Base-by-base conservation (phyloP, 2,888 invertebrate species). In the Polia nebulosa region DNA sequence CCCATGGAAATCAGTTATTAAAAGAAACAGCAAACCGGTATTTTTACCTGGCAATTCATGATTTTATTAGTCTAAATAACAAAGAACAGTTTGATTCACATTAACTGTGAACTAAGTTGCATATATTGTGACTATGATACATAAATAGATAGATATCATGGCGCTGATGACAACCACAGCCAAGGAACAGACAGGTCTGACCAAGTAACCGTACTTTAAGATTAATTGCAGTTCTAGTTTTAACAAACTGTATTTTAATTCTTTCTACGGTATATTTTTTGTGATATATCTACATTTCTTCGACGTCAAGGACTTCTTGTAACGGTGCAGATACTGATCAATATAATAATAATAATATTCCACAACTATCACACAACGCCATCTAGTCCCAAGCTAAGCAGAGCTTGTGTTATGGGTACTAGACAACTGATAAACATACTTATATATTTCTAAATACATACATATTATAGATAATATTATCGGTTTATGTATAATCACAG, bases 1-100 rank as follows among this genome's bases (percentile, higher is more conserved):
- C 67, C 45, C 29, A 47, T 25, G 60, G 15, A 60, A 44, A 56
- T 25, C 29, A 15, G 17, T 36, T 47, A 51, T 51, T 52, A 34
- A 58, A 52, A 51, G 17, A 57, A 47, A 44, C 44, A 11, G 20
- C 44, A 44, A 61, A n/a, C 41, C 3, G 13, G 17, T 60, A 36
- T 34, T 66, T 51, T 68, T 56, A n/a, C 22, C n/a, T n/a, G 11
- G 22, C 17, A 49, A 41, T 61, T 15, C n/a, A 34, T 51, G 41
- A 25, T 56, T 51, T 71, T 45, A 56, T 25, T 62, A 13, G 2
- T 1, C 32, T 6, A 22, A 51, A 45, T 0, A 41, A 58, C 34
- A 41, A 29, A 41, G 4, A 45, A 44, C 17, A 29, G 49, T 56
- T 39, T 69, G 7, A n/a, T 59, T 44, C 2, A 34, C 29, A 1